A percentile compares a stretch with the other conserved stretches of the same genome.
Evolutionary conservation across 2,113 vertebrate genomes (phyloP).

Genomic region (Anseranas semipalmata): DNA sequence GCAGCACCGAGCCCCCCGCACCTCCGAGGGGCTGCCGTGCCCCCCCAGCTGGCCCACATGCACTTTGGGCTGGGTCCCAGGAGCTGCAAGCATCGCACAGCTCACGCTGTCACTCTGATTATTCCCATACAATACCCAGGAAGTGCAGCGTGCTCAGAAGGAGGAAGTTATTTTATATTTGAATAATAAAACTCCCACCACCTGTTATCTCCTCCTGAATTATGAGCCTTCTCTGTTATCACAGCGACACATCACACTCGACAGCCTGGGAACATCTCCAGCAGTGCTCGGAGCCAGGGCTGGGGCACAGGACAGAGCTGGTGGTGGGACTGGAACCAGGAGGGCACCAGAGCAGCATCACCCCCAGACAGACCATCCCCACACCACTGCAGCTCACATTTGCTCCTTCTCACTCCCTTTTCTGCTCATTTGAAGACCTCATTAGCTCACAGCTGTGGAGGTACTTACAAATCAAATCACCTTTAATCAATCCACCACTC

Average conservation of each 20-base stretch:
- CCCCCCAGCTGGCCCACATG: accelerated
- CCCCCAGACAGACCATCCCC: neutral
- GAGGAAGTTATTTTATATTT: conserved; percentile 44
- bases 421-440: neutral
- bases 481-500: neutral
- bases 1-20: too few species aligned
- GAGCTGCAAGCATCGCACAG: accelerated
- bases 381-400: neutral
- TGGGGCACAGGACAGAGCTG: neutral
- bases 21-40: neutral
- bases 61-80: accelerated
- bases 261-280: neutral
- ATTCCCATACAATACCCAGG: neutral
- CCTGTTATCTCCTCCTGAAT: conserved; percentile 18
- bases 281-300: accelerated
- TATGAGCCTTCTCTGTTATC: neutral
- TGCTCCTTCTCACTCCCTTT: accelerated
- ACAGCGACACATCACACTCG: neutral
- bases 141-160: neutral
- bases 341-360: neutral
- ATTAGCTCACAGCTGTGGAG: accelerated
- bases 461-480: neutral
- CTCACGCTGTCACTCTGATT: neutral
- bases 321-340: neutral
- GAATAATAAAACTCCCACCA: conserved; percentile 57